phyloP scores from a whole-genome alignment of 2,797 vertebrate genomes.

The Aplochiton taeniatus region DNA sequence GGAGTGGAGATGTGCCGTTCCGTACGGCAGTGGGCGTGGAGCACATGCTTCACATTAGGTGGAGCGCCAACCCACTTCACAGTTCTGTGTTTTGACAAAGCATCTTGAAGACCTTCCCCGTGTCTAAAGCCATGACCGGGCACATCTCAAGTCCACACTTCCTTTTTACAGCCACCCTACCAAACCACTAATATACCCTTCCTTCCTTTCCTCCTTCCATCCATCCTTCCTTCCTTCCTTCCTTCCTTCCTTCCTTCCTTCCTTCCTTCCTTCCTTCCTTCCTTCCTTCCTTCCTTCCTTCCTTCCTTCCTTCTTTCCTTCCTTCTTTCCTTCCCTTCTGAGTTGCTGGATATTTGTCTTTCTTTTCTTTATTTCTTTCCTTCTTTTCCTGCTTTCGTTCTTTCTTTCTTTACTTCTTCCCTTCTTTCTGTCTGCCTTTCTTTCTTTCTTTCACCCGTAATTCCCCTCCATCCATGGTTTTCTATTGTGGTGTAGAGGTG shows the following conservation, averaged over 20 bases:
- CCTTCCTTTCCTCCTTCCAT: neutral
- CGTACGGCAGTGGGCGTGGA: too few species aligned
- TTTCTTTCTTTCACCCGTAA: neutral
- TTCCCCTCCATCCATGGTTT: constrained; percentile 5
- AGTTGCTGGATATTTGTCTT: too few species aligned
- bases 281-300: neutral
- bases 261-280: neutral
- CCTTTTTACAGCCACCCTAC: neutral
- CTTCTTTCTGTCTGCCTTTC: neutral
- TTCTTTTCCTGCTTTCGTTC: neutral
- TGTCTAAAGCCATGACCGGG: neutral
- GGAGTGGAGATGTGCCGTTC: too few species aligned
- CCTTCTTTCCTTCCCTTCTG: neutral
- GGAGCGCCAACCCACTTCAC: neutral
- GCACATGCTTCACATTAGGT: too few species aligned
- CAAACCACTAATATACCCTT: neutral
- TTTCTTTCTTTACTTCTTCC: neutral
- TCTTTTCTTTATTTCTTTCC: too few species aligned
- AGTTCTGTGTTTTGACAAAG: constrained; percentile 11
- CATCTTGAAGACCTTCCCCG: neutral
- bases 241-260: neutral
- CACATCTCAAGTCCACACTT: neutral
- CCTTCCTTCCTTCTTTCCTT: neutral
- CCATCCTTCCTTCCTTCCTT: neutral
- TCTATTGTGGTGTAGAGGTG: constrained; percentile 25